Base-by-base conservation (phyloP, 2,797 vertebrate species). In the Okamejei kenojei region DNA sequence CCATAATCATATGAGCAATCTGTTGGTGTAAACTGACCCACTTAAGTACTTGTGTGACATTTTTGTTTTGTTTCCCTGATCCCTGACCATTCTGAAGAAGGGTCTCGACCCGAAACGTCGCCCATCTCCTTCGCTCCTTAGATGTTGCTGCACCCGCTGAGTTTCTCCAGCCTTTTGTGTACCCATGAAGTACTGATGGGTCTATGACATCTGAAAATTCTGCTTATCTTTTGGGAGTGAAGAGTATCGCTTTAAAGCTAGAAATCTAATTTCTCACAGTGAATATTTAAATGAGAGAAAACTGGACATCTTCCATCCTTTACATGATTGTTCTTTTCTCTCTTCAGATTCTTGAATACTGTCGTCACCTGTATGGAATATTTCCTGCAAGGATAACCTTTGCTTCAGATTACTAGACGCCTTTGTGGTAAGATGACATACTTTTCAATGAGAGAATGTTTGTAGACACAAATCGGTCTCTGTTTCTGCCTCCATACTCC, bases 321-420 rank as follows among this genome's bases (percentile, higher is more conserved):
- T 35, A 32, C 35, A 32, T 32, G 26, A 76, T 15, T 78, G 71
- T 78, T 78, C 19, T 77, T 78, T 15, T 78, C 17, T 78, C 77
- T 78, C 7, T 35, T 35, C n/a, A 78, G 77, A 15, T 35, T 78
- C 77, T 78, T 13, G 32, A 32, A 78, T 32, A 32, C 7, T 13
- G n/a, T 35, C n/a, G 15, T 77, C n/a, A 77, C 9, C 76, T 77
- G 9, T 77, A 77, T 77, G 77, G 77, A 78, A 32, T 11, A 78
- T 78, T 78, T 78, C 77, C 77, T 78, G 77, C 32, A 78, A 78
- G 77, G 77, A 78, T 78, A 78, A 35, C 77, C n/a, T 32, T 35
- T 78, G 77, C 35, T 9, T 29, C 74, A 29, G 77, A 78, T 78
- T 78, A 35, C 77, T 78, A 32, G n/a, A 4, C 0, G n/a, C 32